phyloP scores from a whole-genome alignment of 1,140 invertebrate species.

The roundworm (Caenorhabditis elegans) region WBcel235 BX284606.5:10614001-10614500 shows the following conservation, averaged over 20 bases:
- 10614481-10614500: no score
- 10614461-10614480: no score
- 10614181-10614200: background rate
- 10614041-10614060: background rate
- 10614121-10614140: background rate
- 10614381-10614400: no score
- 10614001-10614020: background rate
- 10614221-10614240: slow-evolving; percentile 13
- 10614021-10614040: background rate
- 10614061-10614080: background rate
- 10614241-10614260: background rate
- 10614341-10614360: no score
- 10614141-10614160: slow-evolving; percentile 21
- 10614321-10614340: slow-evolving; percentile 20
- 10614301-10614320: slow-evolving; percentile 8
- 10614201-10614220: background rate
- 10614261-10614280: slow-evolving; percentile 13
- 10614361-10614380: no score
- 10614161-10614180: slow-evolving; percentile 30
- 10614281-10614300: slow-evolving; percentile 28
- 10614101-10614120: background rate
- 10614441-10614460: no score
- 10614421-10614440: no score
- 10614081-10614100: slow-evolving; percentile 19
- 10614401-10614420: no score